A percentile compares a stretch with the other conserved stretches of the same genome.
Conservation (phyloP, 2,797 vertebrate species). For the Liparis tanakae region DNA sequence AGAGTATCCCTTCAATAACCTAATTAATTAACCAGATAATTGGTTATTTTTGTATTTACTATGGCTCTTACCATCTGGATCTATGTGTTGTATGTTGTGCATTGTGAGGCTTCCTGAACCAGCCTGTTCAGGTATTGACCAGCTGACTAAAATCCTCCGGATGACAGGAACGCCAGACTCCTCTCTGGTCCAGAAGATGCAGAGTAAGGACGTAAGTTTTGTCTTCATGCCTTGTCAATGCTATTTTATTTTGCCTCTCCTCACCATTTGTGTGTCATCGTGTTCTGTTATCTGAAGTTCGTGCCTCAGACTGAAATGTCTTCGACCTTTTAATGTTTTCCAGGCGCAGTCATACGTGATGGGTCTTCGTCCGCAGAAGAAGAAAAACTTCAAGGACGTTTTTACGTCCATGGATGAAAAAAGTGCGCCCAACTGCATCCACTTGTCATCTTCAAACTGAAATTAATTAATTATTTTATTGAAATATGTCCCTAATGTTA, state of each 20-base stretch:
- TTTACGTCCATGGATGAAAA: slow-evolving; percentile 79
- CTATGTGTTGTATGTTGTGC: too few relatives aligned
- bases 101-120: slow-evolving; percentile 57
- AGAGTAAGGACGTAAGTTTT: slow-evolving; percentile 85
- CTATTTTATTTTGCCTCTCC: neutral
- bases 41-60: neutral
- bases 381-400: slow-evolving; percentile 83
- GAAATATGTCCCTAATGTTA: neutral
- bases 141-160: slow-evolving; percentile 84
- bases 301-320: neutral
- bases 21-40: neutral
- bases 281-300: neutral
- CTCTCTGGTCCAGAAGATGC: slow-evolving; percentile 85
- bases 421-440: slow-evolving; percentile 57
- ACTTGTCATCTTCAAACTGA: neutral
- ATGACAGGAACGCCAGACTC: slow-evolving; percentile 83
- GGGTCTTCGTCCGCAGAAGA: slow-evolving; percentile 81
- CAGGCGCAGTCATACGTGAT: slow-evolving; percentile 84
- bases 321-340: slow-evolving; percentile 22
- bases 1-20: neutral
- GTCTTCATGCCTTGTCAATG: neutral
- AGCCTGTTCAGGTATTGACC: slow-evolving; percentile 82
- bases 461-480: neutral
- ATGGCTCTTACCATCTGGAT: neutral
- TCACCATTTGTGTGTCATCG: neutral